Evolutionary conservation across 2,113 vertebrate genomes (phyloP), one percentile per base, ranked within the genome.

Genomic region (Lagopus muta): DNA sequence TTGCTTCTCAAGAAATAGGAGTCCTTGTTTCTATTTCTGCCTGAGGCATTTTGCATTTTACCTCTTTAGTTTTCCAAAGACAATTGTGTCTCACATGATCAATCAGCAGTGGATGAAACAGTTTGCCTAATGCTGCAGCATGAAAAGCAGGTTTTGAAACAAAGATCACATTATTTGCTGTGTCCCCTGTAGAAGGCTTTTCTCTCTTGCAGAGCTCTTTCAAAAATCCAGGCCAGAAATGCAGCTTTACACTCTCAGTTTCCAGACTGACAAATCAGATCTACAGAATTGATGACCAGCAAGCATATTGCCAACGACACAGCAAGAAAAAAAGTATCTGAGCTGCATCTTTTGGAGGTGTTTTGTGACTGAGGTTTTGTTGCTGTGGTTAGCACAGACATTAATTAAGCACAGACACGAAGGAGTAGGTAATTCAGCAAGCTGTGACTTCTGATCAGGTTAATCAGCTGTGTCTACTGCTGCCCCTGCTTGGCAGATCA

Each of bases 51-150:
- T 94, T 87, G 69, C 60, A 61, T 96, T 95, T 95, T 94, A 83
- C 79, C 60, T 87, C 86, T 95, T 92, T 67, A 71, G 92, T 94
- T 93, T 93, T 94, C 75, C 64, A 85, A 87, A 89, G 89, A 47
- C 84, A 88, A 25, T 89, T 62, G 57, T 88, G 81, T 93, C 73
- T 94, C 86, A 81, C 43, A 82, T 81, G 82, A 94, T 97, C 91
- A 95, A 91, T 88, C 42, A 27, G 66, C 85, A 94, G 34, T 65
- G 76, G 91, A 95, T 96, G 93, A 97, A 95, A 94, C 75, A 78
- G 76, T 75, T 92, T 86, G 61, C 48, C 75, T 83, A 57, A 32
- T 61, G 70, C n/a, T 81, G 71, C 36, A 58, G 67, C 11, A 5
- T 78, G 54, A 92, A 92, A 93, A 90, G 65, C 77, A 88, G 80